Base-by-base conservation (phyloP, 1,140 invertebrate species). In the Saxidomus purpurata region DNA sequence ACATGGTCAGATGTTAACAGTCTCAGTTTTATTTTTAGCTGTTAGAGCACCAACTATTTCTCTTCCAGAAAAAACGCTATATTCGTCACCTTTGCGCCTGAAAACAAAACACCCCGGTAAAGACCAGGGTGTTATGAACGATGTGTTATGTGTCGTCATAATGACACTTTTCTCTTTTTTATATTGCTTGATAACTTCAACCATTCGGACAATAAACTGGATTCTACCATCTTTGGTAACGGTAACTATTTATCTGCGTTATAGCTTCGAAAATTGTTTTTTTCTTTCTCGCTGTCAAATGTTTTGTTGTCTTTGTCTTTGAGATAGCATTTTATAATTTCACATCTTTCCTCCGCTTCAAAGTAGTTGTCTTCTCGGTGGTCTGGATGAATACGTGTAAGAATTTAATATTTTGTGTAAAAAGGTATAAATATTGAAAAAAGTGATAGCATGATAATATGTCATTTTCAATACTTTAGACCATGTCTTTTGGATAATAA, bases 91-190 rank as follows among this genome's bases (percentile, higher is more conserved):
- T 9, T 0, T n/a, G 19, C 69, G 36, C 19, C 69, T 31, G 38
- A 74, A 74, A 19, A 36, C 38, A 38, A 34, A 74, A n/a, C 31
- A 36, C 13, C 28, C 40, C n/a, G 69, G 11, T n/a, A 36, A 13
- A 11, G 52, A 19, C 69, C 69, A 74, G 6, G 69, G 28, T 43
- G 69, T 36, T 74, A 74, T 36, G 38, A 74, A 74, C 69, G 28
- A 11, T 74, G 28, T 36, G 22, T 74, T 34, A 25, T 74, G 69
- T 40, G 69, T 74, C 13, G 69, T 74, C 28, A 74, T 28, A 3
- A 74, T 74, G 19, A 74, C 69, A 43, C 36, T 17, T 74, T 74
- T 74, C 13, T 43, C 34, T 15, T 38, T 38, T 34, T n/a, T n/a
- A n/a, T n/a, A n/a, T 40, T 74, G n/a, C n/a, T n/a, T n/a, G n/a